These are phyloP conservation scores for Syrmaticus mikado DNA, from an alignment of 2,113 vertebrate species.

Conservation along the genomic window DNA sequence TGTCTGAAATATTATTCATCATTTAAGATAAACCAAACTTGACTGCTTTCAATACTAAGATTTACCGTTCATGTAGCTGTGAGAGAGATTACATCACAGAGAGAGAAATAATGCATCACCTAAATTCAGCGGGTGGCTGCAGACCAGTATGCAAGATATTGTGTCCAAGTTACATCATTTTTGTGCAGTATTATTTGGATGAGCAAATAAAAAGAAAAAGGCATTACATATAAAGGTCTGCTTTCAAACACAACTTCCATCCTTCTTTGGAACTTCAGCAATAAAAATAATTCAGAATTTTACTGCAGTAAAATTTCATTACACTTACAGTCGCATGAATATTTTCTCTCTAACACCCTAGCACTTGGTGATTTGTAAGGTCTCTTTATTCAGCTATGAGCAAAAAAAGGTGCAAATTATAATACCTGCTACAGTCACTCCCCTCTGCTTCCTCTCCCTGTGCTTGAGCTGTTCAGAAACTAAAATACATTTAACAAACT, in stretches of 20 bases:
- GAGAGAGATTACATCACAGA: background rate
- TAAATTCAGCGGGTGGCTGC: background rate
- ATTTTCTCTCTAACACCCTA: background rate
- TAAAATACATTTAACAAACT: constrained; percentile 22
- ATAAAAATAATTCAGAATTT: constrained; percentile 23
- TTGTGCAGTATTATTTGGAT: background rate
- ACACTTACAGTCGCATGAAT: constrained; percentile 13
- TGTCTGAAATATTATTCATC: background rate
- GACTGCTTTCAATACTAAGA: background rate
- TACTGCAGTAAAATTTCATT: constrained; percentile 30
- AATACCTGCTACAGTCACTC: constrained; percentile 26
- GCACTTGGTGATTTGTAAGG: constrained; percentile 19
- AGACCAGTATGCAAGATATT: background rate
- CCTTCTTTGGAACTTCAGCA: background rate
- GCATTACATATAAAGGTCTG: background rate
- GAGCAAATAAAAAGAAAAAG: constrained; percentile 34
- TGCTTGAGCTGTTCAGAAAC: background rate
- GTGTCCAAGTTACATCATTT: background rate
- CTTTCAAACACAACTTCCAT: background rate
- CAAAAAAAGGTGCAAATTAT: constrained; percentile 23
- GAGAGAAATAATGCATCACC: background rate
- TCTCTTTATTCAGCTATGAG: constrained; percentile 8
- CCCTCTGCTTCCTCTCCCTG: background rate
- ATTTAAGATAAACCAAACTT: fast-evolving
- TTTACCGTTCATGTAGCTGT: background rate